These are phyloP conservation scores for Myotis yumanensis DNA, from an alignment of 2,113 vertebrate species.

Conservation along the genomic window DNA sequence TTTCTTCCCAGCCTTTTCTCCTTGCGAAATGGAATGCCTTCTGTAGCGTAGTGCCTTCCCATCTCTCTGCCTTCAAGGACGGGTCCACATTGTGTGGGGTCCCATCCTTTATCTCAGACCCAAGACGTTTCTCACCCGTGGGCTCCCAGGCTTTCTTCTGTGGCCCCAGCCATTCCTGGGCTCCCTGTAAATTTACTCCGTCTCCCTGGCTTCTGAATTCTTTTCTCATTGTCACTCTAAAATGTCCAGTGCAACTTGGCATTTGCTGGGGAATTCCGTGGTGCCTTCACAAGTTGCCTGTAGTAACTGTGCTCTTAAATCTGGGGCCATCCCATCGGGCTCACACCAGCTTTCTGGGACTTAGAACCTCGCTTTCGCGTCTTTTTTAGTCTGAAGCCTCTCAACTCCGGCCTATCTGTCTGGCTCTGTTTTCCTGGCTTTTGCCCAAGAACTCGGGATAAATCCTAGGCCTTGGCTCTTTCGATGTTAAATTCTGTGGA, in stretches of 20 bases:
- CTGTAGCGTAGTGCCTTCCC: background rate
- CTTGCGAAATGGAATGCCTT: background rate
- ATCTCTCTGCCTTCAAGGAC: background rate
- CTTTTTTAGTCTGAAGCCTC: constrained; percentile 38
- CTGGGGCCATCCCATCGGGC: background rate
- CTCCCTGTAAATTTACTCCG: background rate
- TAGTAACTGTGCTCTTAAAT: background rate
- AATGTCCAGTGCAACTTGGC: background rate
- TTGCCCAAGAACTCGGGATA: constrained; percentile 60
- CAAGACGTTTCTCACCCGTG: background rate
- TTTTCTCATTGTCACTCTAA: background rate
- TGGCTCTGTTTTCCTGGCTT: constrained; percentile 67
- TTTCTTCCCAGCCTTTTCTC: constrained; percentile 17
- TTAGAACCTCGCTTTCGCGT: background rate
- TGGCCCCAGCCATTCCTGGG: background rate
- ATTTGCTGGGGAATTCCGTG: background rate
- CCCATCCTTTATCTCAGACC: constrained; percentile 7
- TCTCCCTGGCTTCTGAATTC: constrained; percentile 17
- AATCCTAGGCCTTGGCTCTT: constrained; percentile 62
- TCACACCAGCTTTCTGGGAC: background rate
- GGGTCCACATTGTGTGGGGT: background rate
- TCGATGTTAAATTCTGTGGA: constrained; percentile 67
- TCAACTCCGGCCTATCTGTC: constrained; percentile 43
- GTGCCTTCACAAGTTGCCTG: background rate
- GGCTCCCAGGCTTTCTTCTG: background rate